phyloP scores from a whole-genome alignment of 2,888 invertebrate genomes.

The Tridacna gigas region DNA sequence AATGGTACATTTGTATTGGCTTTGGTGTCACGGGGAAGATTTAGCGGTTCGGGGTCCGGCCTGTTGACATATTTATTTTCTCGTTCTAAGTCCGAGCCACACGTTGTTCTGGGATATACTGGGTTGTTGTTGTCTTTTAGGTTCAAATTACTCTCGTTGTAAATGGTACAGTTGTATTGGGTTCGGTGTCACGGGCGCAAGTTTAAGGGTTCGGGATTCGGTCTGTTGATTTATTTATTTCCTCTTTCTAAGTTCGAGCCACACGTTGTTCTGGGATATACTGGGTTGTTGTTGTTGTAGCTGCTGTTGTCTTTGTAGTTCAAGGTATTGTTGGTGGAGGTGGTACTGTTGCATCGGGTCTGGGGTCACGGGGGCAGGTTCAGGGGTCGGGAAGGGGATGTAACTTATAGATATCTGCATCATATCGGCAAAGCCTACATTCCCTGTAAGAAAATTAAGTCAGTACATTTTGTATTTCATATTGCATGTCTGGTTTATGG shows the following conservation, averaged over 20 bases:
- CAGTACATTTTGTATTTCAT: neutral
- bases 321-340: neutral
- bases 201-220: slow-evolving; percentile 18
- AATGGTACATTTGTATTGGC: neutral
- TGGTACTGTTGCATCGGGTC: slow-evolving; percentile 4
- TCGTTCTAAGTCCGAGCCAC: slow-evolving; percentile 15
- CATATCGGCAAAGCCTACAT: slow-evolving; percentile 57
- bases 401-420: slow-evolving; percentile 57
- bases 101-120: neutral
- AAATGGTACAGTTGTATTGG: neutral
- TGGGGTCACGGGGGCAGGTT: slow-evolving; percentile 2
- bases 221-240: neutral
- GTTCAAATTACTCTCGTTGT: too few species aligned
- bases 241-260: slow-evolving; percentile 22
- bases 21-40: neutral
- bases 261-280: slow-evolving; percentile 1
- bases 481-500: too few species aligned
- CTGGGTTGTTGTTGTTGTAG: slow-evolving; percentile 13
- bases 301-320: neutral
- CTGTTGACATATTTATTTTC: slow-evolving; percentile 2
- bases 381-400: slow-evolving; percentile 40
- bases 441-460: slow-evolving; percentile 26
- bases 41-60: slow-evolving; percentile 25
- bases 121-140: slow-evolving; percentile 1
- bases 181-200: neutral